phyloP scores from a whole-genome alignment of 2,113 vertebrate species.

The Anarrhichthys ocellatus region DNA sequence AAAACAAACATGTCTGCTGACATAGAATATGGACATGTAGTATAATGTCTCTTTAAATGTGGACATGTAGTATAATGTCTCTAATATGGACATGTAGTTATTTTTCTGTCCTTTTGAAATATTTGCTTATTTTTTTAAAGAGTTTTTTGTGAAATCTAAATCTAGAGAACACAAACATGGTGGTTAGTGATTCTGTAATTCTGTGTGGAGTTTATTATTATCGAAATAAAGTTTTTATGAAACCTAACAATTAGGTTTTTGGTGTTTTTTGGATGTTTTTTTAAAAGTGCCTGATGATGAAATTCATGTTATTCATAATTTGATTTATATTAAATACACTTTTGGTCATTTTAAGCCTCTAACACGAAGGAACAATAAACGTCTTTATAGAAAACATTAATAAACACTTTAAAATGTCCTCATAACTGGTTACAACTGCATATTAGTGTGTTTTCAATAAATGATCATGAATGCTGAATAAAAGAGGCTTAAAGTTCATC shows the following conservation, averaged over 20 bases:
- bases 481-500: background rate
- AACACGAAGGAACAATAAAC: background rate
- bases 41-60: background rate
- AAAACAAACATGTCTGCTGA: background rate
- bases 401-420: background rate
- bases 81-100: background rate
- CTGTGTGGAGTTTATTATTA: conserved; percentile 35
- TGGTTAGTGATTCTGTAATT: conserved; percentile 13
- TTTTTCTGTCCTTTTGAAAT: conserved; percentile 5
- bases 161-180: background rate
- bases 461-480: background rate
- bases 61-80: background rate
- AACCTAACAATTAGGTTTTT: background rate
- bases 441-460: background rate
- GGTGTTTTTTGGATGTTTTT: background rate
- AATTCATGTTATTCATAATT: background rate
- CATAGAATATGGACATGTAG: background rate
- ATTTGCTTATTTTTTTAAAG: conserved; percentile 31
- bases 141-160: conserved; percentile 7
- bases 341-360: background rate
- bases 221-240: conserved; percentile 61
- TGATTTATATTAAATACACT: no score
- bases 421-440: background rate
- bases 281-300: background rate
- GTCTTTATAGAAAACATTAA: background rate